phyloP scores from a whole-genome alignment of 2,888 invertebrate species.

The Synanthedon vespiformis region DNA sequence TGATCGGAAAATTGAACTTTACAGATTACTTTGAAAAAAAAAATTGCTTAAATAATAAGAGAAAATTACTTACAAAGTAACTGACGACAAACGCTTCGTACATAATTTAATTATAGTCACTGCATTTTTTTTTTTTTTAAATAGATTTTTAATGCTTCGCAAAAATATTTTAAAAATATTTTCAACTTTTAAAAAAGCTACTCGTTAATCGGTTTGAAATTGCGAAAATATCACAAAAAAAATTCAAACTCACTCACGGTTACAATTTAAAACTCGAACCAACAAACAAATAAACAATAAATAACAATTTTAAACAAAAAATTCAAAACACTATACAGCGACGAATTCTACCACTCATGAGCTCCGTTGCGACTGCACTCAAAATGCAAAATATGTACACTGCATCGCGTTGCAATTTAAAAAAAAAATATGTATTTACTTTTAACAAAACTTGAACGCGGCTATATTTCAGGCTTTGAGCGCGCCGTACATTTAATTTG shows the following conservation, averaged over 20 bases:
- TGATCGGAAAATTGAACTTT: too few relatives aligned
- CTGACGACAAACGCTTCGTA: background rate
- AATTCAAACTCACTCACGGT: slow-evolving; percentile 30
- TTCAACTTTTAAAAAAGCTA: background rate
- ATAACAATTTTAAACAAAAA: slow-evolving; percentile 17
- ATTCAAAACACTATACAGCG: slow-evolving; percentile 52
- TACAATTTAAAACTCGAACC: slow-evolving; percentile 18
- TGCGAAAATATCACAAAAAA: slow-evolving; percentile 15
- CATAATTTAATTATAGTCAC: background rate
- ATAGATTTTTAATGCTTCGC: background rate
- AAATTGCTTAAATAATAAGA: slow-evolving; percentile 7
- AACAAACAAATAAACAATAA: slow-evolving; percentile 27
- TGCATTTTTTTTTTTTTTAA: background rate
- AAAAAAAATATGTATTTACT: slow-evolving; percentile 11
- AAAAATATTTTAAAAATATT: too few relatives aligned
- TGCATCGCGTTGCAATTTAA: slow-evolving; percentile 48
- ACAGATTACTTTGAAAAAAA: slow-evolving; percentile 7
- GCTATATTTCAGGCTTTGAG: background rate
- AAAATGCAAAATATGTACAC: slow-evolving; percentile 64
- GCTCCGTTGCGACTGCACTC: slow-evolving; percentile 50
- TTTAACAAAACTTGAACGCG: background rate
- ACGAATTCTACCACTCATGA: slow-evolving; percentile 57
- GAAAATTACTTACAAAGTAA: slow-evolving; percentile 1
- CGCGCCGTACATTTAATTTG: slow-evolving; percentile 9
- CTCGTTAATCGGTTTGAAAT: slow-evolving; percentile 9